These are phyloP conservation scores for Hyppa rectilinea DNA, from an alignment of 2,888 invertebrate species.

Conservation along the genomic window DNA sequence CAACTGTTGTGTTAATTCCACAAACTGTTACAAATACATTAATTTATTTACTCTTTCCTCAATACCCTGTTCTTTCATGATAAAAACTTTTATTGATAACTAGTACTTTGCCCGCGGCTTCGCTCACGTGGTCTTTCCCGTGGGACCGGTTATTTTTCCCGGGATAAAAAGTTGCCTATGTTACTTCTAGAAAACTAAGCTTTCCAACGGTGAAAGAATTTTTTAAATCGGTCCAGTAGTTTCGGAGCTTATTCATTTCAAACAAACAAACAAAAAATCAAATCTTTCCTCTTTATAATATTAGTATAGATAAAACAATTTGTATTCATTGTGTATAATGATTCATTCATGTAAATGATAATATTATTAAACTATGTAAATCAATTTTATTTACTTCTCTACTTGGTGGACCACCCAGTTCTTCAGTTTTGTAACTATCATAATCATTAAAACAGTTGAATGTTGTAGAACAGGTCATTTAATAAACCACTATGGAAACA, in stretches of 20 bases:
- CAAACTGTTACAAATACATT: constrained; percentile 17
- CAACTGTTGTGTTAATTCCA: background rate
- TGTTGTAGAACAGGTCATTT: constrained; percentile 47
- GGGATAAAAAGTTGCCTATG: too few relatives aligned
- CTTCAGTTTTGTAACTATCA: constrained; percentile 22
- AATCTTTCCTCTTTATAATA: too few relatives aligned
- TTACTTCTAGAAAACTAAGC: too few relatives aligned
- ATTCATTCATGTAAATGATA: constrained; percentile 54
- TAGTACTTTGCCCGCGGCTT: too few relatives aligned
- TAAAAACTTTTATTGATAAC: constrained; percentile 41
- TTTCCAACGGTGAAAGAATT: too few relatives aligned
- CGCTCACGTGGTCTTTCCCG: too few relatives aligned
- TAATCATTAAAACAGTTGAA: constrained; percentile 58
- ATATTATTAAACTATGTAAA: constrained; percentile 39
- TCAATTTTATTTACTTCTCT: constrained; percentile 16
- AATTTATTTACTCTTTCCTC: constrained; percentile 20
- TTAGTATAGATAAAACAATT: constrained; percentile 40
- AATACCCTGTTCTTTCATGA: constrained; percentile 4
- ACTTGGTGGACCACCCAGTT: constrained; percentile 41
- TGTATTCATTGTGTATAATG: constrained; percentile 37
- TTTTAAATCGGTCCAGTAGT: too few relatives aligned
- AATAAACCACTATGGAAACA: constrained; percentile 70
- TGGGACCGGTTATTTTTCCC: too few relatives aligned
- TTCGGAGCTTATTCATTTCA: too few relatives aligned
- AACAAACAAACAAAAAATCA: too few relatives aligned